phyloP scores from a whole-genome alignment of 2,888 invertebrate genomes.

The Hesperia comma region DNA sequence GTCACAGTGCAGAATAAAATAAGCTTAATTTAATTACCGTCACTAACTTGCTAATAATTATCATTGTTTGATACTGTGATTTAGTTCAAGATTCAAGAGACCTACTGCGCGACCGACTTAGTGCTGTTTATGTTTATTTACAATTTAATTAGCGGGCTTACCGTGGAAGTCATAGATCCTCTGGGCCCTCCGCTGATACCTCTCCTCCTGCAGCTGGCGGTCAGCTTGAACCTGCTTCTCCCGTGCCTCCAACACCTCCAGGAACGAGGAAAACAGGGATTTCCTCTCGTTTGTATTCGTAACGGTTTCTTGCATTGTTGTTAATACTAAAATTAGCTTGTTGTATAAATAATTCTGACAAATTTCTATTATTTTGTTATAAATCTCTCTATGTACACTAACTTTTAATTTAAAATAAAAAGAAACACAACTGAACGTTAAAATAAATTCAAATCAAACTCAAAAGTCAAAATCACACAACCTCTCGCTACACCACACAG shows the following conservation, averaged over 20 bases:
- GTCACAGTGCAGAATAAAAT: no score
- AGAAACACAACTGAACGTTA: constrained; percentile 38
- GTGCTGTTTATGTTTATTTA: constrained; percentile 27
- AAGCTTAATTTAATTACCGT: no score
- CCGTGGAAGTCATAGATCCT: constrained; percentile 78
- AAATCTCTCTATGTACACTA: constrained; percentile 8
- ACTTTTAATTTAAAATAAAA: constrained; percentile 23
- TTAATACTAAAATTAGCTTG: constrained; percentile 20
- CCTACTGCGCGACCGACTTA: constrained; percentile 1
- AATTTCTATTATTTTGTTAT: neutral
- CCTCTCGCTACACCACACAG: constrained; percentile 53
- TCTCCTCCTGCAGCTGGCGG: constrained; percentile 73
- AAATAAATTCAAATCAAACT: constrained; percentile 62
- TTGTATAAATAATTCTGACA: constrained; percentile 22
- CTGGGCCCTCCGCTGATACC: constrained; percentile 72
- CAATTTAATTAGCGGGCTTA: constrained; percentile 47
- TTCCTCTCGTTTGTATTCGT: constrained; percentile 72
- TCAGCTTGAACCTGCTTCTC: constrained; percentile 70
- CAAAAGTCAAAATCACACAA: constrained; percentile 65
- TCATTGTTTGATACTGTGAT: neutral
- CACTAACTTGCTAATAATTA: no score
- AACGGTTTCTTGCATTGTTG: constrained; percentile 80
- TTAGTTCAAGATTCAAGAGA: constrained; percentile 11
- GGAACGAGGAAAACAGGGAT: constrained; percentile 73
- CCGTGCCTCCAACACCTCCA: constrained; percentile 71